Evolutionary conservation across 2,888 invertebrate genomes (phyloP).

Genomic region (Trilocha varians): DNA sequence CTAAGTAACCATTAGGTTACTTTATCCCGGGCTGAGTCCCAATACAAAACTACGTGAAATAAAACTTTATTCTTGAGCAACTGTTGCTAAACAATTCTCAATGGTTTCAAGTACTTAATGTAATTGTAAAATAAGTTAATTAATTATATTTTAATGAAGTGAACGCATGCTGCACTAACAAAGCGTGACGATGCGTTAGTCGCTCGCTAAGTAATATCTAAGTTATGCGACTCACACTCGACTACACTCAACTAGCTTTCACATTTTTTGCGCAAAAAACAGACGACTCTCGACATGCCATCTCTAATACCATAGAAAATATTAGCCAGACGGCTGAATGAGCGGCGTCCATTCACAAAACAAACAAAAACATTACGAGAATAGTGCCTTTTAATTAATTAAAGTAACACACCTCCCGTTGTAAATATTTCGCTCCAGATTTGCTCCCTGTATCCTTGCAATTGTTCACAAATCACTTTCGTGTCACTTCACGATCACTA

Average conservation of each 20-base stretch:
- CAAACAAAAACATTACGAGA: conserved; percentile 26
- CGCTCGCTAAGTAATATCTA: not conserved
- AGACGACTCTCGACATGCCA: not conserved
- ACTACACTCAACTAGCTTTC: conserved; percentile 38
- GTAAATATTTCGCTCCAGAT: conserved; percentile 53
- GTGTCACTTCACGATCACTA: conserved; percentile 22
- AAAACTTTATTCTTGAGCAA: not conserved
- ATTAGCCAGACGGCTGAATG: conserved; percentile 22
- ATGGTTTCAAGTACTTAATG: not conserved
- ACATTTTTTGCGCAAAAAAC: conserved; percentile 30
- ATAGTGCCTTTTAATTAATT: not conserved
- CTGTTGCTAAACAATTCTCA: not conserved
- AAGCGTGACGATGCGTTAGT: conserved; percentile 28
- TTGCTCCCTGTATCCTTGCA: conserved; percentile 42
- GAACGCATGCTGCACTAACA: conserved; percentile 21
- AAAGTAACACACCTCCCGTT: conserved; percentile 40
- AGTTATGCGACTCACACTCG: conserved; percentile 9
- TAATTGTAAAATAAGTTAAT: not conserved
- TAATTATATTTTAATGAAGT: conserved; percentile 11
- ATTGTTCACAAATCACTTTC: conserved; percentile 28
- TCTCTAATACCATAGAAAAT: conserved; percentile 18
- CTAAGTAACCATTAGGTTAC: too few species aligned
- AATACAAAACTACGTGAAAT: not conserved
- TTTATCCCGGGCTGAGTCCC: too few species aligned
- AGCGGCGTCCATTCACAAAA: conserved; percentile 28